phyloP scores from a whole-genome alignment of 2,888 invertebrate species.

The Drosophila tripunctata region DNA sequence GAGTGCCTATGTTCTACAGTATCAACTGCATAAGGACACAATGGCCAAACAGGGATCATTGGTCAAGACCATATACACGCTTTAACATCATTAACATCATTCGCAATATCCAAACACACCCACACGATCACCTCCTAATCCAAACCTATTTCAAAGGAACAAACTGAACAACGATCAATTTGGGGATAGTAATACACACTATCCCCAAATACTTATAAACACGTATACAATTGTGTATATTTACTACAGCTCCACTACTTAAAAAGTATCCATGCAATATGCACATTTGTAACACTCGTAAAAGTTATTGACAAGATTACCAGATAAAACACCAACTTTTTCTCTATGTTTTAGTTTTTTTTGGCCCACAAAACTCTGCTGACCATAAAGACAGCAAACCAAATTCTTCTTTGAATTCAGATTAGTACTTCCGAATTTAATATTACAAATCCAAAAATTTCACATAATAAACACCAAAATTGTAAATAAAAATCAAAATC shows the following conservation, averaged over 20 bases:
- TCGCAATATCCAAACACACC: neutral
- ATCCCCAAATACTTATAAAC: neutral
- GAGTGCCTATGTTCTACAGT: slow-evolving; percentile 85
- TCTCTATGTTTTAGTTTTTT: too few relatives aligned
- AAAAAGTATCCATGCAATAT: too few relatives aligned
- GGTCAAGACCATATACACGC: slow-evolving; percentile 86
- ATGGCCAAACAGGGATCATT: slow-evolving; percentile 92
- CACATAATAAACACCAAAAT: slow-evolving; percentile 17
- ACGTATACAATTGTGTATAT: too few relatives aligned
- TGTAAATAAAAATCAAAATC: slow-evolving; percentile 9
- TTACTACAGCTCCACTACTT: too few relatives aligned
- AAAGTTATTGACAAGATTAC: too few relatives aligned
- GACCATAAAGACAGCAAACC: slow-evolving; percentile 13
- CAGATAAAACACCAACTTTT: too few relatives aligned
- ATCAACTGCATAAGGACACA: slow-evolving; percentile 92
- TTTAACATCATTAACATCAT: slow-evolving; percentile 4
- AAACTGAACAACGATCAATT: neutral
- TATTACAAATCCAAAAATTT: neutral
- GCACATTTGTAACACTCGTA: too few relatives aligned
- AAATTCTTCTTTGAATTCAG: slow-evolving; percentile 30
- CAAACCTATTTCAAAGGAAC: neutral
- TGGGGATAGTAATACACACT: neutral
- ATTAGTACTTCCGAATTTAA: slow-evolving; percentile 7
- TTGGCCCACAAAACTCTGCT: too few relatives aligned
- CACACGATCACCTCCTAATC: neutral